Conservation (phyloP, 2,113 vertebrate species). For the Panthera tigris region DNA sequence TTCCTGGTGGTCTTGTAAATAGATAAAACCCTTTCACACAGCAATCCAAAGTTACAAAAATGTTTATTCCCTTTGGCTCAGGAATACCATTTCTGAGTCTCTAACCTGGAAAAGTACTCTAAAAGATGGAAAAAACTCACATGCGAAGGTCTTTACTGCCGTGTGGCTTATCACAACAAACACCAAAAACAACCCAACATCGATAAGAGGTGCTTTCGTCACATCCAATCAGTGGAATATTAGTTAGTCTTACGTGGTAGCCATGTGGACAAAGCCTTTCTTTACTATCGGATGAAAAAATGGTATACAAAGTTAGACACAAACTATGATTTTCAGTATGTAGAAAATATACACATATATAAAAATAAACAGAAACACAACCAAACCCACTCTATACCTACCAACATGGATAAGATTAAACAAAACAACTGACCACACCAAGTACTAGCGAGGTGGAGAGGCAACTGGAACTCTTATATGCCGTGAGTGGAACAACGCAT, state of each 20-base stretch:
- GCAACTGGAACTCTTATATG: accelerated
- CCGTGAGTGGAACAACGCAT: background rate
- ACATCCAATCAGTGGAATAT: background rate
- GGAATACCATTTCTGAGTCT: background rate
- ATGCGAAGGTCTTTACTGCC: background rate
- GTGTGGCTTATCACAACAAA: background rate
- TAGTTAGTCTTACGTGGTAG: background rate
- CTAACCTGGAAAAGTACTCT: background rate
- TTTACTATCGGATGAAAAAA: background rate
- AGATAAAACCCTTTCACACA: constrained; percentile 17
- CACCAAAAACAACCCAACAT: background rate
- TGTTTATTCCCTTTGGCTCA: background rate
- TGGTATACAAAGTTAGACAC: background rate
- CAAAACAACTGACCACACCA: background rate
- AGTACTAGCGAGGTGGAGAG: background rate
- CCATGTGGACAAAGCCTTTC: background rate
- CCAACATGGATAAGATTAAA: background rate
- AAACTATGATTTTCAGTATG: background rate
- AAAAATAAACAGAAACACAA: background rate
- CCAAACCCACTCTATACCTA: background rate
- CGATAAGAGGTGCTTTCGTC: background rate
- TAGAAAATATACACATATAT: background rate
- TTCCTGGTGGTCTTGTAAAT: background rate
- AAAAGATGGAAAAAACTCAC: background rate
- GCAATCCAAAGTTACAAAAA: constrained; percentile 44